Base-by-base conservation (phyloP, 2,888 invertebrate species). In the Cerceris rybyensis region DNA sequence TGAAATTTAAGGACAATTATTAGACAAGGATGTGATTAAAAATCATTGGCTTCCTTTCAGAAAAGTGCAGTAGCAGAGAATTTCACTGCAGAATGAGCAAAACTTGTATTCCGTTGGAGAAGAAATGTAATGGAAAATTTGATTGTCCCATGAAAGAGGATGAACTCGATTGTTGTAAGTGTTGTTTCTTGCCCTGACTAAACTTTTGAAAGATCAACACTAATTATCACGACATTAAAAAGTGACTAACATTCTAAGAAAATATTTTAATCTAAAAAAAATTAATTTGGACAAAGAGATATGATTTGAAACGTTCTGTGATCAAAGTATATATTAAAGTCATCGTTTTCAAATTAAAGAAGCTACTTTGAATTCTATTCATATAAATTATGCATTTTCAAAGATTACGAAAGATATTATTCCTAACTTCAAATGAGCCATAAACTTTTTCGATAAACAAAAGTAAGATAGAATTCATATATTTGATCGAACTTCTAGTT, bases 91-190 rank as follows among this genome's bases (percentile, higher is more conserved):
- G 93, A 55, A 90, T 93, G 66, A 96, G 96, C 88, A 94, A 94
- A 88, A 92, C 91, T 43, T 97, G 97, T 87, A 92, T 97, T 70
- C 93, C 95, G 0, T 87, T 91, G 9, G 89, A 93, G 54, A 93
- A 94, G 80, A 94, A 94, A 16, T 97, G 97, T 88, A 95, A 97
- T 91, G 94, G 94, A 42, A 91, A 89, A 58, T 85, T 92, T 0
- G 95, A 97, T 83, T 97, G 97, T 89, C 93, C 93, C 16, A 92
- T 94, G 81, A 94, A 94, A 41, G 97, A 97, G 93, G 97, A 97
- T 89, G 97, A 97, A 93, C 88, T 94, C 65, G 95, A 96, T 90
- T 97, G 97, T 90, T 94, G 96, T 96, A 92, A 94, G 96, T 91
- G 70, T 28, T 59, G 46, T 28, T n/a, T 5, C 6, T 50, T 46